Percentiles rank a stretch among this genome's conserved stretches.
Evolutionary conservation across 2,113 vertebrate genomes (phyloP).

Genomic region (Diadophis punctatus): DNA sequence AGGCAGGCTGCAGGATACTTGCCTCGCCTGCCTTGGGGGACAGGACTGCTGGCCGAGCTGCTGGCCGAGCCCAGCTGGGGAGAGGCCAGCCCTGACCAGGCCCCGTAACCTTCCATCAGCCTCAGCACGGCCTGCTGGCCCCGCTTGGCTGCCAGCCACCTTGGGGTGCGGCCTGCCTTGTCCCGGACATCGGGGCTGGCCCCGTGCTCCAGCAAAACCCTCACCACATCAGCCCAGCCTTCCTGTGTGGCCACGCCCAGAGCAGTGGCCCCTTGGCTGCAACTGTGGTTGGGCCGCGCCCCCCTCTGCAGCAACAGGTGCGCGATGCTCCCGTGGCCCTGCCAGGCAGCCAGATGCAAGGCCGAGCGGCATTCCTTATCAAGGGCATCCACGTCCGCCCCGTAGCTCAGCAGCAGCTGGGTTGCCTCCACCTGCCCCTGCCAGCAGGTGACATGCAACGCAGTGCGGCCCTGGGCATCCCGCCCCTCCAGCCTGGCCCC

Average conservation of each 20-base stretch:
- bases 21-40: neutral
- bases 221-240: constrained; percentile 69
- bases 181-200: constrained; percentile 72
- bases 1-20: constrained; percentile 63
- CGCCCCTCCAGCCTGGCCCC: constrained; percentile 71
- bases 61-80: constrained; percentile 34
- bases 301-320: constrained; percentile 59
- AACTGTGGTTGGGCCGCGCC: constrained; percentile 63
- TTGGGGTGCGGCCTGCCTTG: constrained; percentile 70
- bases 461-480: constrained; percentile 75
- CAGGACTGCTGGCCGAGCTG: constrained; percentile 37
- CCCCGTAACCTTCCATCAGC: constrained; percentile 70
- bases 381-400: constrained; percentile 70
- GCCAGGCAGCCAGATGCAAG: constrained; percentile 77
- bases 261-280: constrained; percentile 73
- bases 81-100: constrained; percentile 57
- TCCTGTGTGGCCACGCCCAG: constrained; percentile 76
- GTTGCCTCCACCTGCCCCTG: constrained; percentile 66
- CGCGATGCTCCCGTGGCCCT: constrained; percentile 64
- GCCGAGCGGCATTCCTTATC: constrained; percentile 71
- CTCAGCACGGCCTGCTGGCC: constrained; percentile 65
- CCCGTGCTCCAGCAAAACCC: constrained; percentile 69
- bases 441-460: constrained; percentile 77
- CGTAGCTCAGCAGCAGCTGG: constrained; percentile 65
- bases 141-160: constrained; percentile 71